Base-by-base conservation (phyloP, 37 sponge, comb jelly and placozoan genomes). In the Diacarnus erythraeanus region DNA sequence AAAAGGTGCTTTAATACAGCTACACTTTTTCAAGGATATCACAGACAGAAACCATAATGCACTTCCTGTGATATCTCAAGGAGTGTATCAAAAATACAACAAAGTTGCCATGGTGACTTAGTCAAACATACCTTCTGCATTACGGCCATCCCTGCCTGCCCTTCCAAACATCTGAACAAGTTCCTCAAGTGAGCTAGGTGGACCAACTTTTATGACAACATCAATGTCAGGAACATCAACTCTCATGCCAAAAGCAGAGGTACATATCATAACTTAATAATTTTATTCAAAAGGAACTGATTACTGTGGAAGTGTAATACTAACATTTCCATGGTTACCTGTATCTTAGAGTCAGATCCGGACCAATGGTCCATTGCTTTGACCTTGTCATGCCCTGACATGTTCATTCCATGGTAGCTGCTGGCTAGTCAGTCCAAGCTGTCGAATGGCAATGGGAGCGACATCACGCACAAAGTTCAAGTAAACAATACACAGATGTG, bases 211-310 rank as follows among this genome's bases (percentile, higher is more conserved):
- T 5, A 83, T 36, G 1, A 83, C 69, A 12, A 42, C 33, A 17
- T 72, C 64, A 17, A 81, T 44, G 38, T 72, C 27, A 4, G 61
- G 60, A 2, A 38, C 42, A 47, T 83, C 70, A 2, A 83, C 41
- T 22, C 84, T 76, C 68, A 83, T 47, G 20, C 84, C 84, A 75
- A 83, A 83, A 2, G 84, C 77, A 22, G 69, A 75, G 4, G 84
- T 82, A 23, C 75, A 72, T 9, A 82, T 75, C 74, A 82, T 73
- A 2, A 82, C 66, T 54, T 82, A 18, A 63, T 6, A 20, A 63
- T 47, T 47, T 12, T 15, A 56, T 56, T 20, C 20, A 21, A 56
- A n/a, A n/a, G n/a, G 57, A 15, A 56, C 57, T 56, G 57, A 20
- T 56, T 21, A 15, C 57, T 21, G 57, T 56, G 57, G 15, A 20